Percentiles rank a stretch among this genome's conserved stretches.
phyloP scores from a whole-genome alignment of 2,113 vertebrate genomes.

The Rousettus leschenaultii region DNA sequence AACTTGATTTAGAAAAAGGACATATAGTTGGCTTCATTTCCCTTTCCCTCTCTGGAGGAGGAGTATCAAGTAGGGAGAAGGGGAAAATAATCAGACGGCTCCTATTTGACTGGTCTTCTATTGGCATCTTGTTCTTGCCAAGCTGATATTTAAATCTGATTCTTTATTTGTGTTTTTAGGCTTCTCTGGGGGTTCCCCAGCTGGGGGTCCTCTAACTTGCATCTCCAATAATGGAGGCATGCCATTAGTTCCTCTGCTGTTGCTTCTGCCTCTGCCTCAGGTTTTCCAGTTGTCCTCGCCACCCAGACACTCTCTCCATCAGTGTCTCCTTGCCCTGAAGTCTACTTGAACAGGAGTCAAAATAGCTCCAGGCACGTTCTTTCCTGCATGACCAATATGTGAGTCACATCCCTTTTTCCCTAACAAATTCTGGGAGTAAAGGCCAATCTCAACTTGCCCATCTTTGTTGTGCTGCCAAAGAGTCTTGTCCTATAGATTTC shows the following conservation, averaged over 20 bases:
- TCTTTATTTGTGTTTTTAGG: neutral
- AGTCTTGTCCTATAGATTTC: neutral
- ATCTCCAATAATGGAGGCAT: neutral
- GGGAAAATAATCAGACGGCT: neutral
- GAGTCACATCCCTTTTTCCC: neutral
- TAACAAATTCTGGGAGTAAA: neutral
- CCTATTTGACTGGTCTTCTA: neutral
- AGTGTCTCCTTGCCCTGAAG: neutral
- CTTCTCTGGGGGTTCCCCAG: neutral
- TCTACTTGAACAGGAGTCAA: neutral
- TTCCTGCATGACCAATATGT: neutral
- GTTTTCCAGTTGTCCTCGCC: neutral
- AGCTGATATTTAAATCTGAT: neutral
- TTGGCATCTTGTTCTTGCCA: neutral
- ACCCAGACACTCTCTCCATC: neutral
- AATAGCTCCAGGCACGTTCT: neutral
- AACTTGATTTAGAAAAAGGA: neutral
- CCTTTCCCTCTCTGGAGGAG: neutral
- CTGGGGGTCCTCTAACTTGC: too few species aligned
- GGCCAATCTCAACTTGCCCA: neutral
- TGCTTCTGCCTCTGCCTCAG: neutral
- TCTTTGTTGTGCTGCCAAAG: neutral
- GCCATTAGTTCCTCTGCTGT: neutral
- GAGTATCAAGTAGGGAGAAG: neutral
- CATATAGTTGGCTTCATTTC: neutral